phyloP scores from a whole-genome alignment of 1,140 invertebrate genomes.

The Ips nitidus region DNA sequence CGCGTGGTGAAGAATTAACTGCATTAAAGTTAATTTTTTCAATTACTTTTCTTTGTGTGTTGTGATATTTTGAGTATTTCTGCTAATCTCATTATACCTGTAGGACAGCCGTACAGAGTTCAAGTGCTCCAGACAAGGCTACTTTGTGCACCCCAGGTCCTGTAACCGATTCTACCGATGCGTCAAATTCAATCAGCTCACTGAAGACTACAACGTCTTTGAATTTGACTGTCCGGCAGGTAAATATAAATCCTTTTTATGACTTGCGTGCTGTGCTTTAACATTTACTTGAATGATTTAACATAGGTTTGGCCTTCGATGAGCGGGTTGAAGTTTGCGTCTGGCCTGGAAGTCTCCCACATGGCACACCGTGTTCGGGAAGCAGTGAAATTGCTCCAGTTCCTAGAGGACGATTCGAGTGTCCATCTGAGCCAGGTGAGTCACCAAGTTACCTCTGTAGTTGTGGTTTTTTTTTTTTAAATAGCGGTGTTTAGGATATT shows the following conservation, averaged over 20 bases:
- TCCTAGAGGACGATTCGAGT: slow-evolving; percentile 62
- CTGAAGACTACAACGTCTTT: slow-evolving; percentile 75
- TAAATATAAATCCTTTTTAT: slow-evolving; percentile 43
- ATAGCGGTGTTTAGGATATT: slow-evolving; percentile 60
- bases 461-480: slow-evolving; percentile 11
- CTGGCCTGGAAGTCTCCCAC: slow-evolving; percentile 73
- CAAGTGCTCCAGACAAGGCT: slow-evolving; percentile 74
- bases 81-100: slow-evolving; percentile 6
- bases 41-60: no score
- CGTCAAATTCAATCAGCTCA: slow-evolving; percentile 75
- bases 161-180: slow-evolving; percentile 83
- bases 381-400: slow-evolving; percentile 76
- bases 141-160: slow-evolving; percentile 76
- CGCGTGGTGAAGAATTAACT: no score
- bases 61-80: no score
- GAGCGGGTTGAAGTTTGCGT: slow-evolving; percentile 78
- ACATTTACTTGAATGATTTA: no score
- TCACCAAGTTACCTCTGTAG: no score
- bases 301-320: slow-evolving; percentile 68
- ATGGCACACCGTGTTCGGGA: slow-evolving; percentile 71
- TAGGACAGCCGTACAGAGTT: slow-evolving; percentile 72
- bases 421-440: slow-evolving; percentile 62
- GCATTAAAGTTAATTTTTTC: no score
- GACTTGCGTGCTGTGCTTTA: neutral
- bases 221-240: slow-evolving; percentile 79